These are phyloP conservation scores for Nasonia longicornis DNA, from an alignment of 1,140 invertebrate species.

Conservation along the genomic window DNA sequence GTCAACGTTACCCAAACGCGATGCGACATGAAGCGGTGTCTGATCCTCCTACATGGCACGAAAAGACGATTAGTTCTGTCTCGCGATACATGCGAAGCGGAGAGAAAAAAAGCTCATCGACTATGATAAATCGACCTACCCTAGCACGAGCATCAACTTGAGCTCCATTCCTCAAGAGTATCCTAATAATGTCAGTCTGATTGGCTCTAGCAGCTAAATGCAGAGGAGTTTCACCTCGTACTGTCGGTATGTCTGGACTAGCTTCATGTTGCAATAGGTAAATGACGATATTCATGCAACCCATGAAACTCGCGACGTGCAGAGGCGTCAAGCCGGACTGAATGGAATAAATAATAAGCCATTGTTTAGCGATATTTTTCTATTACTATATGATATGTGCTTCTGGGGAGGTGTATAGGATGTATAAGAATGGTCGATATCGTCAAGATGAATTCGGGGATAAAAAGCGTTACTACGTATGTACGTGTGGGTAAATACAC, in stretches of 20 bases:
- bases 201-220: slow-evolving; percentile 97
- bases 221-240: slow-evolving; percentile 96
- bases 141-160: slow-evolving; percentile 94
- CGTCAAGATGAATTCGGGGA: not conserved
- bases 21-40: slow-evolving; percentile 94
- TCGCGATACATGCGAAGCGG: not conserved
- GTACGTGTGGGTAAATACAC: not conserved
- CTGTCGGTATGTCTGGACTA: slow-evolving; percentile 92
- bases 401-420: not conserved
- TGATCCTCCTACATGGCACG: slow-evolving; percentile 80
- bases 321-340: slow-evolving; percentile 94
- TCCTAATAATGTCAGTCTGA: slow-evolving; percentile 95
- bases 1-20: slow-evolving; percentile 91
- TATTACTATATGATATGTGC: not conserved
- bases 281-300: slow-evolving; percentile 99
- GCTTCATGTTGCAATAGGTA: slow-evolving; percentile 95
- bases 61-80: slow-evolving; percentile 26
- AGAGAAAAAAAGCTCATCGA: slow-evolving; percentile 39
- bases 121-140: slow-evolving; percentile 64
- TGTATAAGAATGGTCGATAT: not conserved
- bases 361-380: slow-evolving; percentile 44
- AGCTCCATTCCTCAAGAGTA: slow-evolving; percentile 94
- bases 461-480: not conserved
- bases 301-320: slow-evolving; percentile 99
- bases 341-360: slow-evolving; percentile 49